Evolutionary conservation across 1,140 invertebrate genomes (phyloP).

Genomic region (Tetragnatha versicolor): DNA sequence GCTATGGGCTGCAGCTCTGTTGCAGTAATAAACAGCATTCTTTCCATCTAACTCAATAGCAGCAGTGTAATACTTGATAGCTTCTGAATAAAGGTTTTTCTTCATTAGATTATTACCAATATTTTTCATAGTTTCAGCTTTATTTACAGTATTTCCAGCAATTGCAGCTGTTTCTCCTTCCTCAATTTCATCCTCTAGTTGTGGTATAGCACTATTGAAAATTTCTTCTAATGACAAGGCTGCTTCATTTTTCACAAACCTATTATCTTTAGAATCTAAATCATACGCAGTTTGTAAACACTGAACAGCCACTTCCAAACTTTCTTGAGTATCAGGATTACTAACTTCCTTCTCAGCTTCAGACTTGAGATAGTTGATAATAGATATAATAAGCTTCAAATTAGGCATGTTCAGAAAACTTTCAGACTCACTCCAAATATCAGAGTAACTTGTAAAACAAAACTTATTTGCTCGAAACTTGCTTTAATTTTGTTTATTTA

Average conservation of each 20-base stretch:
- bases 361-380: neutral
- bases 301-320: conserved; percentile 73
- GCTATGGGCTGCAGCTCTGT: conserved; percentile 89
- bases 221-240: conserved; percentile 12
- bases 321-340: conserved; percentile 21
- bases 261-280: conserved; percentile 63
- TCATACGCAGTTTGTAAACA: conserved; percentile 85
- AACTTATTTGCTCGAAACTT: too few relatives aligned
- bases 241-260: conserved; percentile 55
- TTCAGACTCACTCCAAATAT: too few relatives aligned
- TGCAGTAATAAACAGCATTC: conserved; percentile 95
- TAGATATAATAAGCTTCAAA: conserved; percentile 11
- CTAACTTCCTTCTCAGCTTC: neutral
- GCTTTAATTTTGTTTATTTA: too few relatives aligned
- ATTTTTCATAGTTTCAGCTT: conserved; percentile 74
- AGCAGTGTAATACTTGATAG: conserved; percentile 80
- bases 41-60: conserved; percentile 83
- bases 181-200: conserved; percentile 13
- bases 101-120: conserved; percentile 87
- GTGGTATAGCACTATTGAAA: conserved; percentile 5
- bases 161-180: neutral
- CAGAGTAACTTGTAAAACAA: too few relatives aligned
- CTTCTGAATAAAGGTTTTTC: conserved; percentile 78
- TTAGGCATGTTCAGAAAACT: too few relatives aligned
- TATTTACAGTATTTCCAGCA: conserved; percentile 63